Conservation (phyloP, 2,113 vertebrate species). For the Bufo bufo region DNA sequence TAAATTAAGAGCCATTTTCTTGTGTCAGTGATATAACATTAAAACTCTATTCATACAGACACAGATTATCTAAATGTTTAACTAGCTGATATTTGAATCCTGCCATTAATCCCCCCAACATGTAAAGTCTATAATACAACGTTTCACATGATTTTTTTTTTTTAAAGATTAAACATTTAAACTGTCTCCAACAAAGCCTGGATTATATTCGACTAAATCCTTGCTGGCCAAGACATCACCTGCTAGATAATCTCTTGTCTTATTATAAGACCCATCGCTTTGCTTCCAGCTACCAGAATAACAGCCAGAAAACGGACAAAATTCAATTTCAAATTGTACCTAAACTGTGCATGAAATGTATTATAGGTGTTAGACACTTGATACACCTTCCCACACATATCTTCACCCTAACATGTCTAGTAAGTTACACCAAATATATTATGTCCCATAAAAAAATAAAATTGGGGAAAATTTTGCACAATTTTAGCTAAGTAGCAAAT, state of each 20-base stretch:
- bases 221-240: constrained; percentile 55
- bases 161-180: constrained; percentile 58
- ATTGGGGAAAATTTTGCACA: too few relatives aligned
- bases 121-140: constrained; percentile 38
- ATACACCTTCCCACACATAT: too few relatives aligned
- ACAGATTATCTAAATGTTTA: constrained; percentile 48
- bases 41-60: background rate
- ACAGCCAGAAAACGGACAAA: background rate
- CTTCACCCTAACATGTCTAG: too few relatives aligned
- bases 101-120: constrained; percentile 47
- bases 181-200: constrained; percentile 51
- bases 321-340: too few relatives aligned
- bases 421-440: too few relatives aligned
- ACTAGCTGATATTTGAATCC: constrained; percentile 45
- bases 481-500: too few relatives aligned
- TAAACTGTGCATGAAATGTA: too few relatives aligned
- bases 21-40: constrained; percentile 25
- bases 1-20: background rate
- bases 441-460: too few relatives aligned
- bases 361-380: too few relatives aligned
- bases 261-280: constrained; percentile 50
- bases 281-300: constrained; percentile 41
- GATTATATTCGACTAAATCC: constrained; percentile 56
- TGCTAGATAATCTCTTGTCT: constrained; percentile 56
- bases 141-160: constrained; percentile 40